These are phyloP conservation scores for Hoplias malabaricus DNA, from an alignment of 2,113 vertebrate species.

Conservation along the genomic window DNA sequence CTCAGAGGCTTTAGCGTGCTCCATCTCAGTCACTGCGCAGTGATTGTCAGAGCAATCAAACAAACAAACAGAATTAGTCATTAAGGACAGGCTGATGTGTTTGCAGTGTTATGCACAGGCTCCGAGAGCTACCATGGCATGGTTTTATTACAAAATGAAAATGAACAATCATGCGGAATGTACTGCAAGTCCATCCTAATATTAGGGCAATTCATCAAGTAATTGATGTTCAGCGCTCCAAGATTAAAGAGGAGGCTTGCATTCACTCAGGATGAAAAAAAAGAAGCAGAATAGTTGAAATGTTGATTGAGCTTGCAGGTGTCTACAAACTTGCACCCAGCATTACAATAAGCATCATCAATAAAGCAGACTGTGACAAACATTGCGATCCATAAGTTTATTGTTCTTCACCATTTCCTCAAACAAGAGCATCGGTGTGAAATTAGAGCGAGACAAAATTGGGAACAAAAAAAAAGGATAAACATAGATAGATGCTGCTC, in stretches of 20 bases:
- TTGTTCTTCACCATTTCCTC: slow-evolving; percentile 1
- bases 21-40: background rate
- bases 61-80: slow-evolving; percentile 32
- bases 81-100: slow-evolving; percentile 1
- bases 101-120: background rate
- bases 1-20: slow-evolving; percentile 18
- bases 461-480: background rate
- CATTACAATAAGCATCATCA: background rate
- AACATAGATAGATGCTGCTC: background rate
- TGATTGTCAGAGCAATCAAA: slow-evolving; percentile 6
- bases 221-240: slow-evolving; percentile 43
- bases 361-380: background rate
- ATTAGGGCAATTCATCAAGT: slow-evolving; percentile 60
- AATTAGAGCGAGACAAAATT: background rate
- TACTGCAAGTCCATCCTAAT: slow-evolving; percentile 51
- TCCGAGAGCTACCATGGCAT: background rate
- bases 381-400: background rate
- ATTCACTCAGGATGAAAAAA: background rate
- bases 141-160: slow-evolving; percentile 47
- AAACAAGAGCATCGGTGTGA: slow-evolving; percentile 9
- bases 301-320: background rate
- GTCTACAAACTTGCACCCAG: background rate
- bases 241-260: slow-evolving; percentile 23
- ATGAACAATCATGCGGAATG: slow-evolving; percentile 6
- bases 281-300: background rate